Percentiles rank a stretch among this genome's conserved stretches.
These are phyloP conservation scores for Xenopus borealis DNA, from an alignment of 2,113 vertebrate species.

Conservation along the genomic window DNA sequence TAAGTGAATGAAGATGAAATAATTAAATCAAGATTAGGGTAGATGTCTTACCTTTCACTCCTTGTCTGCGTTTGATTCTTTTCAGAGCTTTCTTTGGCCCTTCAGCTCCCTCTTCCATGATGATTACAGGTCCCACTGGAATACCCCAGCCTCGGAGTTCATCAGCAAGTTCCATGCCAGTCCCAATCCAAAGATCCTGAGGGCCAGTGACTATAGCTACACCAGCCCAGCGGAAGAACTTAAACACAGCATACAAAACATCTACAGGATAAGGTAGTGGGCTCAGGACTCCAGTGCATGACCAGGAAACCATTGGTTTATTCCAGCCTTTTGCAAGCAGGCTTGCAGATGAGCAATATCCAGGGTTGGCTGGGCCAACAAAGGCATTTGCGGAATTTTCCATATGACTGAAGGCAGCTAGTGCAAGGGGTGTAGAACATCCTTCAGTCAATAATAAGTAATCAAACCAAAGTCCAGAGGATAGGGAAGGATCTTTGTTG, in stretches of 20 bases:
- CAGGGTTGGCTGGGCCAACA: constrained; percentile 79
- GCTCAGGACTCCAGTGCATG: constrained; percentile 66
- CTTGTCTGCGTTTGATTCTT: constrained; percentile 63
- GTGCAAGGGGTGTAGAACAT: constrained; percentile 69
- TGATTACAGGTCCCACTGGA: constrained; percentile 71
- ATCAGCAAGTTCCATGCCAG: constrained; percentile 67
- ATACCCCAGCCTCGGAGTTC: constrained; percentile 74
- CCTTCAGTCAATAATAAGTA: constrained; percentile 73
- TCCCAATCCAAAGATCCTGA: constrained; percentile 79
- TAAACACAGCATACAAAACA: constrained; percentile 71
- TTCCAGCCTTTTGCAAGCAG: constrained; percentile 75
- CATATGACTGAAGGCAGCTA: constrained; percentile 65
- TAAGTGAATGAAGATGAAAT: not conserved
- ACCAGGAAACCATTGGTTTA: constrained; percentile 78
- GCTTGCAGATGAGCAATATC: constrained; percentile 74
- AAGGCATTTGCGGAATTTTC: constrained; percentile 71
- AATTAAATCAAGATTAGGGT: too few species aligned
- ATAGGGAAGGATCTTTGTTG: constrained; percentile 69
- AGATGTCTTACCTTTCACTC: constrained; percentile 71
- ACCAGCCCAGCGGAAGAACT: constrained; percentile 82
- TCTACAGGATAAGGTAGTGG: constrained; percentile 67
- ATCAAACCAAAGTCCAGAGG: constrained; percentile 77
- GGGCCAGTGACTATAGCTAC: constrained; percentile 74
- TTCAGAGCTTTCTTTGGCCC: constrained; percentile 67
- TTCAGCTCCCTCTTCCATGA: constrained; percentile 57